Evolutionary conservation across 2,797 vertebrate species (phyloP), one percentile per base, ranked within the genome.

Genomic region (Pithecia hirsuta): DNA sequence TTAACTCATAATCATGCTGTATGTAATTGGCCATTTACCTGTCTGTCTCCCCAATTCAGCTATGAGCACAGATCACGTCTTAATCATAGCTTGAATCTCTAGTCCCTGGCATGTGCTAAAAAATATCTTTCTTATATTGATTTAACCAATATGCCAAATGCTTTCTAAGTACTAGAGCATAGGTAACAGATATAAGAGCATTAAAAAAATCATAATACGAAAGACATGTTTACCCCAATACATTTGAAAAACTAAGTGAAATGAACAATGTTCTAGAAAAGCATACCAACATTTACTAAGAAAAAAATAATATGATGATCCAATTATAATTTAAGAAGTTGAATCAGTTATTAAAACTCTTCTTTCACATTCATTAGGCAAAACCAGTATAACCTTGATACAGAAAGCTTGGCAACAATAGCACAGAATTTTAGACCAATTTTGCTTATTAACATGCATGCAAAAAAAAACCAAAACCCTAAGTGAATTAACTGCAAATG

Each of bases 281-380:
- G 52, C 75, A 82, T 39, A 79, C 36, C 22, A 85, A 82, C 39
- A 39, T 48, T 44, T 94, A 81, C n/a, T 74, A 30, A 94, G 84
- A 87, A 85, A 95, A 76, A 76, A 76, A 52, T 79, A 55, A 67
- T 24, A 39, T 46, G 72, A 88, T 50, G 26, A 89, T 44, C 12
- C 28, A 52, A 82, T 67, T 59, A 92, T 75, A 95, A 75, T 70
- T 91, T 84, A 92, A 92, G 52, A 89, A 76, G 55, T 93, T 84
- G 41, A 84, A 86, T 81, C 85, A 78, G 46, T 97, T 95, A 82
- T 59, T 36, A 78, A 52, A 95, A 87, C 70, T 95, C 26, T 86
- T 85, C 20, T 74, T 79, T 14, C n/a, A n/a, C 33, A 92, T 39
- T 70, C 67, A 46, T 67, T 80, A 89, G 59, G 36, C 13, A 93